A percentile compares a stretch with the other conserved stretches of the same genome.
Conservation (phyloP, 2,113 vertebrate species). For the Lepus europaeus region DNA sequence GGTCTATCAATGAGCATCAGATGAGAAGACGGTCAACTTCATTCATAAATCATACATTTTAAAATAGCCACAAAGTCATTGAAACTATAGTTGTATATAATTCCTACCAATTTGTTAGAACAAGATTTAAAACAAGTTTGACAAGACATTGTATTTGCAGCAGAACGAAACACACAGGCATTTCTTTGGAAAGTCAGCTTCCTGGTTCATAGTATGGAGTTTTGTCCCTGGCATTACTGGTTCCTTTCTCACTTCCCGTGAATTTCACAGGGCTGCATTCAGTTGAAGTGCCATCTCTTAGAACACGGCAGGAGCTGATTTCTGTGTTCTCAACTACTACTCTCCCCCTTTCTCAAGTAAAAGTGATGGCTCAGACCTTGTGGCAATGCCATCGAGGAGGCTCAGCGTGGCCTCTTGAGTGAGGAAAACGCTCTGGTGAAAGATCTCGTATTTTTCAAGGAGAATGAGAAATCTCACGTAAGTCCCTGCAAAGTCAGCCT, state of each 20-base stretch:
- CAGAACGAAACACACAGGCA: too few relatives aligned
- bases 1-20: too few relatives aligned
- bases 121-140: too few relatives aligned
- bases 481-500: slow-evolving; percentile 35
- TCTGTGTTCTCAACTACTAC: background rate
- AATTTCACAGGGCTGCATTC: background rate
- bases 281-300: background rate
- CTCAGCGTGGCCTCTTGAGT: background rate
- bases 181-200: background rate
- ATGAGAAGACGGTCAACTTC: too few relatives aligned
- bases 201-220: fast-evolving
- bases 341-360: slow-evolving; percentile 17
- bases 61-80: too few relatives aligned
- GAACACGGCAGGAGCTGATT: background rate
- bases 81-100: too few relatives aligned
- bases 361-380: background rate
- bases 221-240: background rate
- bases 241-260: background rate
- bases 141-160: too few relatives aligned
- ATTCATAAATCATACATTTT: too few relatives aligned
- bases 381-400: background rate
- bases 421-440: background rate
- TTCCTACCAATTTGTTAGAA: too few relatives aligned
- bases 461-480: background rate
- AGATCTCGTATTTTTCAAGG: slow-evolving; percentile 67